Base-by-base conservation (phyloP, 2,797 vertebrate species). In the Sebastiscus tertius region DNA sequence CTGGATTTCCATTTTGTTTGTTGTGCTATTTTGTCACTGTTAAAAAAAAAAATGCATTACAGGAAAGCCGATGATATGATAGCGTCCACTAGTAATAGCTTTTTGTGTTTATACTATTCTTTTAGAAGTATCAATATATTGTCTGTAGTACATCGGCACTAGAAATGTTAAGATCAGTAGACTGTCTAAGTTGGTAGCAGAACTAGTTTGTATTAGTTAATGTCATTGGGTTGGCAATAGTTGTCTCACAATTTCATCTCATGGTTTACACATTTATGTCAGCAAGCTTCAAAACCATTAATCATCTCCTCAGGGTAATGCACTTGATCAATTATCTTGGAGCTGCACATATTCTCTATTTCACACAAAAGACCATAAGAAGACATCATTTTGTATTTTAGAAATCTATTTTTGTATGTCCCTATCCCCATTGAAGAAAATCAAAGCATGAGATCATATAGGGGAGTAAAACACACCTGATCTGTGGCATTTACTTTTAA, bases 281-380 rank as follows among this genome's bases (percentile, higher is more conserved):
- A 42, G 8, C 10, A 4, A 65, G 54, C 29, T 54, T 61, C 18
- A 67, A 29, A 49, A 39, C 9, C 3, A 31, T 56, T 73, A 1
- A 69, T 75, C 13, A 58, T 87, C 11, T 58, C 46, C 68, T 75
- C 64, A 67, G 77, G 75, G 22, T 66, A 26, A 58, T 49, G n/a
- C 2, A 46, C 31, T 36, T 63, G 16, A 65, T 65, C 2, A 72
- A 1, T 46, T 59, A 24, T 74, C 29, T 56, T 1, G 52, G 46
- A 79, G 29, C 27, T 62, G 59, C 33, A 29, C 4, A 29, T 29
- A 31, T 58, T 58, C 22, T n/a, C 62, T 22, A n/a, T 60, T 18
- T 54, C 2, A 46, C 6, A 64, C 49, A 34, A 71, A 66, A 60
- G 0, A 20, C 77, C 26, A 27, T 27, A 27, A 27, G 2, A 10